A percentile compares a stretch with the other conserved stretches of the same genome.
phyloP scores from a whole-genome alignment of 2,888 invertebrate genomes.

The Platerodrilus igneus region DNA sequence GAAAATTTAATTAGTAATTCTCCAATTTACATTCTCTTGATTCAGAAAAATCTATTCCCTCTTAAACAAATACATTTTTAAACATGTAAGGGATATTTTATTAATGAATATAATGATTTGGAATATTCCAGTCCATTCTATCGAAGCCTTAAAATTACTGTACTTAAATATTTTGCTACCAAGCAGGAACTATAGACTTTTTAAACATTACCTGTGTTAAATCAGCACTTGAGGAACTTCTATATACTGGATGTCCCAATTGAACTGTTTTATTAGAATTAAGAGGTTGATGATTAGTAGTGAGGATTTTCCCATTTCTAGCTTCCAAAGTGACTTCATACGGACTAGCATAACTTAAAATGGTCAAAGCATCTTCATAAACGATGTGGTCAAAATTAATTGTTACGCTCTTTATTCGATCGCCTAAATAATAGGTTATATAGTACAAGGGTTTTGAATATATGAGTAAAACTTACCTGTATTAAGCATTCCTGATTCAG shows the following conservation, averaged over 20 bases:
- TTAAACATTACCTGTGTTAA: slow-evolving; percentile 62
- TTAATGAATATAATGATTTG: too few relatives aligned
- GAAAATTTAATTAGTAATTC: too few relatives aligned
- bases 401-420: slow-evolving; percentile 80
- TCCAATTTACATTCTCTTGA: too few relatives aligned
- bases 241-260: slow-evolving; percentile 71
- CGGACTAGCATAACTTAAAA: slow-evolving; percentile 86
- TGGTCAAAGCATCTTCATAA: slow-evolving; percentile 83
- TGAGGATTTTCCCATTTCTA: slow-evolving; percentile 50
- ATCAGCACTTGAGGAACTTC: slow-evolving; percentile 75
- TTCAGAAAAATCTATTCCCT: too few relatives aligned
- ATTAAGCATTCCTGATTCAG: slow-evolving; percentile 74
- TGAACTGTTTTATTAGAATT: slow-evolving; percentile 40
- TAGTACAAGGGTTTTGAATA: not conserved
- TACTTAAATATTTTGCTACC: too few relatives aligned
- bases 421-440: slow-evolving; percentile 57
- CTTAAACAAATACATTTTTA: too few relatives aligned
- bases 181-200: too few relatives aligned
- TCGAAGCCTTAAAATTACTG: too few relatives aligned
- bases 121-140: too few relatives aligned
- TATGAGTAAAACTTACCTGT: slow-evolving; percentile 56
- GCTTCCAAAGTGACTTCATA: slow-evolving; percentile 81
- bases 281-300: slow-evolving; percentile 23
- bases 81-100: too few relatives aligned
- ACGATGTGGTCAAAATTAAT: slow-evolving; percentile 86